Conservation (phyloP, 2,113 vertebrate genomes). For the Talpa occidentalis region DNA sequence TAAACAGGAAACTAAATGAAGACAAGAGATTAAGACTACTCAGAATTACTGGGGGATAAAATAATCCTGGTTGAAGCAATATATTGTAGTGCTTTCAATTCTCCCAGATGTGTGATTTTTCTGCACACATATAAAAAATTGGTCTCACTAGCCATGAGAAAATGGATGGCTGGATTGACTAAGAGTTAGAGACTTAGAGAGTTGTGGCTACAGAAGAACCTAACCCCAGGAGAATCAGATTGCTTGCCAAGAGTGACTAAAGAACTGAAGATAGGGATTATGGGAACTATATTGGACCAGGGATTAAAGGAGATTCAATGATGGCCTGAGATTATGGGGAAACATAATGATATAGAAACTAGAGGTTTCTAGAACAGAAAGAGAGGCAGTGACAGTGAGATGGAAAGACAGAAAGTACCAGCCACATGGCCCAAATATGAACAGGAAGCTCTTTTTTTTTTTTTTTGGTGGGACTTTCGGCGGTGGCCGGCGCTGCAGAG, state of each 20-base stretch:
- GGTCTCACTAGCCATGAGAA: neutral
- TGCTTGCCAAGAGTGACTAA: neutral
- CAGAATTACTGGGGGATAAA: neutral
- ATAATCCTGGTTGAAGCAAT: neutral
- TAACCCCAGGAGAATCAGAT: neutral
- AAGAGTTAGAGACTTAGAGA: neutral
- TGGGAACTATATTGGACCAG: neutral
- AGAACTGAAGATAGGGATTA: neutral
- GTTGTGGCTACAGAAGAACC: neutral
- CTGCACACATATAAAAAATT: neutral
- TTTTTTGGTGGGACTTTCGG: too few relatives aligned
- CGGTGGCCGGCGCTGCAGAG: too few relatives aligned
- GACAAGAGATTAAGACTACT: neutral
- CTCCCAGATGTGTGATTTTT: neutral
- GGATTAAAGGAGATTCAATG: neutral
- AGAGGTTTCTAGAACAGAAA: neutral
- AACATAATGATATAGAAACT: neutral
- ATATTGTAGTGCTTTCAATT: neutral
- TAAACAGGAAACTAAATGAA: neutral
- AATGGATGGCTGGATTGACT: neutral
- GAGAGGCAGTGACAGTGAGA: neutral
- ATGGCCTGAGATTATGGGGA: neutral
- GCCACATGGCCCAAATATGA: neutral
- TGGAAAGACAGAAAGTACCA: neutral
- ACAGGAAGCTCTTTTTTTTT: conserved; percentile 5